These are phyloP conservation scores for Lucifuga dentata DNA, from an alignment of 2,113 vertebrate genomes.

Conservation along the genomic window DNA sequence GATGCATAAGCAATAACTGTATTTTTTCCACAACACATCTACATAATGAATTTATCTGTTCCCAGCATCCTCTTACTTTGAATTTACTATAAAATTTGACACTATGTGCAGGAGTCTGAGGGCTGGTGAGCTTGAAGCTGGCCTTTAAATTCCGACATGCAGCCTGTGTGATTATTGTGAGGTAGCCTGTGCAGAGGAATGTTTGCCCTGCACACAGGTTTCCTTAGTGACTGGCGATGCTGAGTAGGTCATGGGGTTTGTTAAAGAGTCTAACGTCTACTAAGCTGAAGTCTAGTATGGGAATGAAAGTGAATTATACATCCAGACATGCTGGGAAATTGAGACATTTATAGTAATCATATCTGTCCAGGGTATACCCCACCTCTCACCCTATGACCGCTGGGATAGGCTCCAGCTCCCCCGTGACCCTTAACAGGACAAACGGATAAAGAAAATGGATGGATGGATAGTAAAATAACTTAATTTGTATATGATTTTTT, in stretches of 20 bases:
- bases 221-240: conserved; percentile 23
- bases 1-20: no score
- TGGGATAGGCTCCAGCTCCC: no score
- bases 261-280: not conserved
- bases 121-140: conserved; percentile 27
- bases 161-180: conserved; percentile 6
- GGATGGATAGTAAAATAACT: no score
- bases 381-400: no score
- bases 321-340: no score
- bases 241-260: conserved; percentile 6
- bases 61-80: conserved; percentile 33
- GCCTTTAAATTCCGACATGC: conserved; percentile 22
- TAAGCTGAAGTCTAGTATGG: not conserved
- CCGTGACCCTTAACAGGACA: no score
- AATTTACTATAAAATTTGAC: conserved; percentile 37
- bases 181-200: conserved; percentile 41
- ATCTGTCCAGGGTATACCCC: no score
- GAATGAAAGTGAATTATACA: not conserved
- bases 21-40: no score
- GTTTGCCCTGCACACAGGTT: conserved; percentile 36
- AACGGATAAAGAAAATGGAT: no score
- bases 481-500: no score
- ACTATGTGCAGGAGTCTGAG: conserved; percentile 4
- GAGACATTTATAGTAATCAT: no score
- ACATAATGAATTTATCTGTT: conserved; percentile 31